These are phyloP conservation scores for Pharmacophagus antenor DNA, from an alignment of 2,888 invertebrate species.

Conservation along the genomic window DNA sequence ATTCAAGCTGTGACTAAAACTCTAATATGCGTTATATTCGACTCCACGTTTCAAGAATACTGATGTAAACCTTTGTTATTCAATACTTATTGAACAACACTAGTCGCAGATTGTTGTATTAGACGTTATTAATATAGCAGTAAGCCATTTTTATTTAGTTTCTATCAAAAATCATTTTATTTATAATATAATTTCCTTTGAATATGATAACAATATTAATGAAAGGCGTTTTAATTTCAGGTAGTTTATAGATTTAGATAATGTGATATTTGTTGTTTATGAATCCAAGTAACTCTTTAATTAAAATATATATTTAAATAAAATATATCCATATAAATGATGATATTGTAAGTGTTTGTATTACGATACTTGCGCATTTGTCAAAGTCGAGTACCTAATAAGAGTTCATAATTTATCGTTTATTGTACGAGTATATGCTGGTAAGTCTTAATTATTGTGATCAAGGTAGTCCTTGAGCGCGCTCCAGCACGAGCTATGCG, in stretches of 20 bases:
- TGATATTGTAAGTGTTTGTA: too few species aligned
- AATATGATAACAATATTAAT: too few species aligned
- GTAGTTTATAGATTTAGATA: too few species aligned
- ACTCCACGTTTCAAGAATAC: conserved; percentile 20
- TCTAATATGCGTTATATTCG: conserved; percentile 4
- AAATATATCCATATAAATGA: too few species aligned
- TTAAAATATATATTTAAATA: too few species aligned
- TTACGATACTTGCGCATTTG: conserved; percentile 22
- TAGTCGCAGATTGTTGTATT: neutral
- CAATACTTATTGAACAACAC: neutral
- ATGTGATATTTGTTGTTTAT: too few species aligned
- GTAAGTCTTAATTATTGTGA: conserved; percentile 34
- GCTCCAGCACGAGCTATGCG: conserved; percentile 39
- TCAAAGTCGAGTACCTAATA: conserved; percentile 27
- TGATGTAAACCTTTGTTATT: conserved; percentile 20
- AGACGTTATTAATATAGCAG: neutral
- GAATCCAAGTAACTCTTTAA: too few species aligned
- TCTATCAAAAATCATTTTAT: neutral
- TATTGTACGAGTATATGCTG: conserved; percentile 9
- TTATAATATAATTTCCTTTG: too few species aligned
- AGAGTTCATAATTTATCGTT: conserved; percentile 24
- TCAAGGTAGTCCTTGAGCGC: conserved; percentile 26
- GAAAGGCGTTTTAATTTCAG: too few species aligned
- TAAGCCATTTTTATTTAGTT: neutral
- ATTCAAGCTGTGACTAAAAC: conserved; percentile 22